Evolutionary conservation across 2,113 vertebrate genomes (phyloP), one percentile per base, ranked within the genome.

Genomic region (Sylvietta virens): DNA sequence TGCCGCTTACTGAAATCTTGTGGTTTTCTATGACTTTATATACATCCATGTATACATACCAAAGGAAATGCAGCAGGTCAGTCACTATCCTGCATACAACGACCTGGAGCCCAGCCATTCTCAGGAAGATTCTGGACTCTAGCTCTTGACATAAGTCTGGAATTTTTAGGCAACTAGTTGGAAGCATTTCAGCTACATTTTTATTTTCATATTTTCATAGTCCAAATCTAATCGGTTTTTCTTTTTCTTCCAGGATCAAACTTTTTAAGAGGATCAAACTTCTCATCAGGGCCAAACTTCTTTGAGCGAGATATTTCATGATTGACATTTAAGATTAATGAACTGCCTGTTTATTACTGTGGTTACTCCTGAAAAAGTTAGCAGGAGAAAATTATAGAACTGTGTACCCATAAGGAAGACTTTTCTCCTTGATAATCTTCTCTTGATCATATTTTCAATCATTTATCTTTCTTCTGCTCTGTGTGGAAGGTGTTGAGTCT

Each of bases 41-140:
- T 12, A 16, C 21, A 39, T 42, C 11, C 8, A 4, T 9, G 5
- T 28, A 20, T 2, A 10, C 1, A 0, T 5, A 13, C 0, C 1
- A 3, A 7, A 67, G 30, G 56, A 61, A 89, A 47, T 4, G 8
- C 35, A 57, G 42, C 23, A 64, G 51, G 14, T 57, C 33, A 70
- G 58, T 54, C 60, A 7, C 51, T 54, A 30, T 65, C 12, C 40
- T 40, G 35, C 1, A 1, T 3, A 16, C 28, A 51, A 4, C 0
- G 10, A 17, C 27, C 9, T 11, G n/a, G 37, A 69, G 22, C 40
- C 7, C 14, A 40, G 30, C 19, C 24, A 35, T 51, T 16, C n/a
- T 30, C 17, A 24, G 35, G 35, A 88, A 47, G 9, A 3, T 13
- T 67, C 66, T 53, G 30, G 61, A 35, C 40, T 88, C 30, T 3